Base-by-base conservation (phyloP, 2,797 vertebrate genomes). In the Cynodonichthys magdalenae region DNA sequence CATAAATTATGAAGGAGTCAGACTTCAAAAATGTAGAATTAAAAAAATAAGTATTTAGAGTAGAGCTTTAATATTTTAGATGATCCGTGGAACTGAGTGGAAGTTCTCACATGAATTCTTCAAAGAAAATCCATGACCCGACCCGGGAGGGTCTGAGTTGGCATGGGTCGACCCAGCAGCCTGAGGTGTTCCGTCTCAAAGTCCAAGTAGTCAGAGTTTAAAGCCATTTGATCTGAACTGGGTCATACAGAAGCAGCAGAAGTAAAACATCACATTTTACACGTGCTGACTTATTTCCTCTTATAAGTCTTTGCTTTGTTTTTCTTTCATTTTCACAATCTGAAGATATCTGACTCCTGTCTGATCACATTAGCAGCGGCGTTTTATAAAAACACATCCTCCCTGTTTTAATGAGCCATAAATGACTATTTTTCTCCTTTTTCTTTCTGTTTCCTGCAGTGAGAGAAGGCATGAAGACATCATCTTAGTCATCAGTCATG, bases 391-490 rank as follows among this genome's bases (percentile, higher is more conserved):
- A 17, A 15, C 27, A 29, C 49, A 17, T 29, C 6, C 9, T 51
- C 14, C 15, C 8, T n/a, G 27, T 29, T 51, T 51, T 8, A 29
- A 29, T 29, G 27, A 51, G 0, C 27, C 12, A 15, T 19, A 24
- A 17, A 7, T 15, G 11, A 19, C 12, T 53, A 9, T 46, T 47
- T 50, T 39, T 1, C 12, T 12, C 6, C 11, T 10, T 28, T 48
- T 29, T 53, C 47, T 41, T 65, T 73, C 4, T 71, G 12, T 64
- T 69, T 73, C 44, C 56, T 57, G 65, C 83, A 92, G 91, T 88
- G 81, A 93, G 91, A 92, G 91, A 95, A 93, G 95, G 95, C 94
- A 96, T 97, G 96, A 96, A 94, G 96, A 95, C 92, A 93, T 88
- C 75, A 93, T 92, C 91, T 79, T 95, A 95, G 94, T 94, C 86